These are phyloP conservation scores for Callyntrura sp. DNA, from an alignment of 2,888 invertebrate species.

Conservation along the genomic window DNA sequence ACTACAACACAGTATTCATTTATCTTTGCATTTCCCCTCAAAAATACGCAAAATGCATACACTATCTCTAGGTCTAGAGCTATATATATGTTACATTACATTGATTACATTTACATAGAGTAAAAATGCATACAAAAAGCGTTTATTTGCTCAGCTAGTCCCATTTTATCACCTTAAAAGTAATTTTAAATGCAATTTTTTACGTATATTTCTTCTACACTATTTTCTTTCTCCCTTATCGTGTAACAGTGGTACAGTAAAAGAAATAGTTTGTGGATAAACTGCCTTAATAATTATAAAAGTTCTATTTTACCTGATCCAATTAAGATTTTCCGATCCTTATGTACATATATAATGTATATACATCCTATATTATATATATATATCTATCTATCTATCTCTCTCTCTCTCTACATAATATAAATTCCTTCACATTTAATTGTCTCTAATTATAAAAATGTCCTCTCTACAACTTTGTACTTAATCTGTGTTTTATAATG, in stretches of 20 bases:
- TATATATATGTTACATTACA: background rate
- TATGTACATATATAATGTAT: too few species aligned
- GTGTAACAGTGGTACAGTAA: background rate
- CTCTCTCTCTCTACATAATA: slow-evolving; percentile 15
- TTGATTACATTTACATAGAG: background rate
- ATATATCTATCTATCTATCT: too few species aligned
- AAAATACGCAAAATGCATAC: background rate
- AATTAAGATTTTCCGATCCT: background rate
- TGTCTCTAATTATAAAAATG: background rate
- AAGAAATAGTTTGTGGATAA: background rate
- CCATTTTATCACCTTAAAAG: background rate
- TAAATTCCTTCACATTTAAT: slow-evolving; percentile 2
- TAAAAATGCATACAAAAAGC: background rate
- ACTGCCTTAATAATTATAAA: background rate
- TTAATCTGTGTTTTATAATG: slow-evolving; percentile 46
- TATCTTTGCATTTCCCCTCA: slow-evolving; percentile 3
- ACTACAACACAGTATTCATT: slow-evolving; percentile 8
- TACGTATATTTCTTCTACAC: background rate
- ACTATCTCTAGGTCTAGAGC: background rate
- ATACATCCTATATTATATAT: too few species aligned
- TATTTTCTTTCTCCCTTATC: background rate
- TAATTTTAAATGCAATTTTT: background rate
- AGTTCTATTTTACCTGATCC: slow-evolving; percentile 18
- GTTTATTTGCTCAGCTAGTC: background rate
- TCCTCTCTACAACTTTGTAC: slow-evolving; percentile 45